Percentiles rank a stretch among this genome's conserved stretches.
Evolutionary conservation across 2,888 invertebrate species (phyloP).

Genomic region (Dioctria linearis): DNA sequence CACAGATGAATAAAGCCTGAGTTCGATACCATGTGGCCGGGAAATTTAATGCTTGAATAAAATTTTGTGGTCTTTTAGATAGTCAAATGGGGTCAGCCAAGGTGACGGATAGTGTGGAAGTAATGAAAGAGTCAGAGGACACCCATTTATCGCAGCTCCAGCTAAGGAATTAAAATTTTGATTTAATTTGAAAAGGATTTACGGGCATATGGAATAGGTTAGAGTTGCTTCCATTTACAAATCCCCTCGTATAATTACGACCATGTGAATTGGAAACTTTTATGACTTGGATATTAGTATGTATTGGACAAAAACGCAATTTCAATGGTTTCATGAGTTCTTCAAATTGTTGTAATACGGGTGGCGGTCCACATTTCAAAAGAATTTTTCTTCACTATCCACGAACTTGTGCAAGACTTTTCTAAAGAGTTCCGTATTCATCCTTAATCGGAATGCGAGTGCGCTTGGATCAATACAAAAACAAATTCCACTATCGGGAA

Average conservation of each 20-base stretch:
- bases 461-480: slow-evolving; percentile 31
- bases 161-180: slow-evolving; percentile 14
- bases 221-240: slow-evolving; percentile 2
- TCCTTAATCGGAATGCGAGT: slow-evolving; percentile 38
- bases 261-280: neutral
- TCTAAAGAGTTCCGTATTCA: slow-evolving; percentile 7
- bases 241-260: slow-evolving; percentile 16
- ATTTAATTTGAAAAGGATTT: slow-evolving; percentile 28
- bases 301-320: slow-evolving; percentile 14
- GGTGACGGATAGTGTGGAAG: neutral
- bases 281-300: neutral
- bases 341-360: neutral
- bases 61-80: slow-evolving; percentile 42
- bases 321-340: slow-evolving; percentile 4
- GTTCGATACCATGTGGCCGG: slow-evolving; percentile 28
- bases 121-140: slow-evolving; percentile 21
- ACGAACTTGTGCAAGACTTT: slow-evolving; percentile 15
- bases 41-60: slow-evolving; percentile 49
- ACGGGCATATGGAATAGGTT: neutral
- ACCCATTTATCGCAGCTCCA: slow-evolving; percentile 19
- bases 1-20: neutral
- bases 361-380: neutral
- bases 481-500: slow-evolving; percentile 7
- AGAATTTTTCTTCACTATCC: slow-evolving; percentile 2
- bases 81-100: neutral